A percentile compares a stretch with the other conserved stretches of the same genome.
Evolutionary conservation across 2,797 vertebrate species (phyloP).

Genomic region (Rhadinocentrus ornatus): DNA sequence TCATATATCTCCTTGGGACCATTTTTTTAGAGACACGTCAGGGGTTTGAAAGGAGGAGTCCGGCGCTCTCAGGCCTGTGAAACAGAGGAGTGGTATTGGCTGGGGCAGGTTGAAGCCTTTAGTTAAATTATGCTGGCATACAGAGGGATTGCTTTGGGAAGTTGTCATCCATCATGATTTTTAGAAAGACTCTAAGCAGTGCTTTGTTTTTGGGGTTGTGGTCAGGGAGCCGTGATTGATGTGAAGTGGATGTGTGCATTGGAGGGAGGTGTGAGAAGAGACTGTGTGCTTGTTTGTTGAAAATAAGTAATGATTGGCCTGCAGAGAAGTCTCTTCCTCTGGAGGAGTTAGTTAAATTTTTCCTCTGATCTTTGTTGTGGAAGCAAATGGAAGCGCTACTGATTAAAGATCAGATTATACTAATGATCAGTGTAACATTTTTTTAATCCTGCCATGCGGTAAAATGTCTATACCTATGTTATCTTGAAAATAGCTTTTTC

Average conservation of each 20-base stretch:
- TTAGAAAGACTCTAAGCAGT: conserved; percentile 82
- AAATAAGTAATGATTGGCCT: conserved; percentile 41
- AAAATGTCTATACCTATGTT: conserved; percentile 33
- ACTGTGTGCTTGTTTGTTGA: conserved; percentile 42
- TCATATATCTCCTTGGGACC: conserved; percentile 53
- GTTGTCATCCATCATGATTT: conserved; percentile 86
- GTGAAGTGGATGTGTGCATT: conserved; percentile 62
- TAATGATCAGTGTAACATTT: conserved; percentile 39
- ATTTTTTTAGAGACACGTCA: conserved; percentile 24
- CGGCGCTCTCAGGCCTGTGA: conserved; percentile 32
- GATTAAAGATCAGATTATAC: conserved; percentile 47
- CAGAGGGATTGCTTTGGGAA: conserved; percentile 82
- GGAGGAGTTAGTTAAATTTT: conserved; percentile 41
- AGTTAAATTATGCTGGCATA: conserved; percentile 83
- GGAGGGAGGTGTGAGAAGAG: conserved; percentile 39
- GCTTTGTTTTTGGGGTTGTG: conserved; percentile 79
- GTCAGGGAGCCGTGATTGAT: conserved; percentile 79
- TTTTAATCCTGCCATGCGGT: conserved; percentile 24
- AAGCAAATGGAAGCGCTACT: conserved; percentile 25
- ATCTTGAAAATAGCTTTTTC: conserved; percentile 16
- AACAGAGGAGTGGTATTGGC: conserved; percentile 64
- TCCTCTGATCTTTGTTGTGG: conserved; percentile 18
- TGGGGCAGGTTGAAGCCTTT: conserved; percentile 75
- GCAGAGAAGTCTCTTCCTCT: conserved; percentile 30
- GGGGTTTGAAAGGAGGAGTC: conserved; percentile 52